phyloP scores from a whole-genome alignment of 2,113 vertebrate species.

The Podocnemis expansa region DNA sequence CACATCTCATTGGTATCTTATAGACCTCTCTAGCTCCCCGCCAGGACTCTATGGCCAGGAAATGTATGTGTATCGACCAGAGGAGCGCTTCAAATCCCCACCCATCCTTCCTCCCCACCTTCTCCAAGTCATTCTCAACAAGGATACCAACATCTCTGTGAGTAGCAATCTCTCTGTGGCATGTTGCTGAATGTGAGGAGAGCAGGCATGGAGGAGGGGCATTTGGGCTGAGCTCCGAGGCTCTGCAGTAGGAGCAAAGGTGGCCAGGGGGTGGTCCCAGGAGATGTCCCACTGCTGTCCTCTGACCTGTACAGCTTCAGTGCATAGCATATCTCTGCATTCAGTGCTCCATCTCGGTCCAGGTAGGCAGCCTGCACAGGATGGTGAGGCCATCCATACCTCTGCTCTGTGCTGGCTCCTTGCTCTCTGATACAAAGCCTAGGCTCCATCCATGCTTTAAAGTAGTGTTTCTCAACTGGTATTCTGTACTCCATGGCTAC shows the following conservation, averaged over 20 bases:
- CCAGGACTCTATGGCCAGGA: constrained; percentile 94
- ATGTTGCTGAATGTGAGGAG: neutral
- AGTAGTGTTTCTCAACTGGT: neutral
- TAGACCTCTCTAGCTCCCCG: constrained; percentile 96
- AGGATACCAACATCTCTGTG: constrained; percentile 97
- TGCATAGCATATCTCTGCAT: too few relatives aligned
- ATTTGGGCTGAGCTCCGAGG: neutral
- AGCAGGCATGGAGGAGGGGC: too few relatives aligned
- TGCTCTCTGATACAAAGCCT: neutral
- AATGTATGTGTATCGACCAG: constrained; percentile 89
- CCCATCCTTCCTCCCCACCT: constrained; percentile 97
- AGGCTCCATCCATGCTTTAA: neutral
- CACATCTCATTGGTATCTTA: constrained; percentile 39
- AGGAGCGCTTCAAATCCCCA: constrained; percentile 95
- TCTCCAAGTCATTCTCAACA: constrained; percentile 99
- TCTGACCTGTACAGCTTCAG: neutral
- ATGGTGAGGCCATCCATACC: neutral
- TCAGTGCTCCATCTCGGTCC: neutral
- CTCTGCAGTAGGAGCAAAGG: neutral
- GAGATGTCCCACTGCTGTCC: neutral
- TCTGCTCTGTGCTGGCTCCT: neutral
- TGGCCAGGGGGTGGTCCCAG: neutral
- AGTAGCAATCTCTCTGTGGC: constrained; percentile 61
- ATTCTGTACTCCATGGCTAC: too few relatives aligned
- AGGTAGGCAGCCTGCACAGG: neutral